Conservation (phyloP, 2,797 vertebrate species). For the Columba guinea region DNA sequence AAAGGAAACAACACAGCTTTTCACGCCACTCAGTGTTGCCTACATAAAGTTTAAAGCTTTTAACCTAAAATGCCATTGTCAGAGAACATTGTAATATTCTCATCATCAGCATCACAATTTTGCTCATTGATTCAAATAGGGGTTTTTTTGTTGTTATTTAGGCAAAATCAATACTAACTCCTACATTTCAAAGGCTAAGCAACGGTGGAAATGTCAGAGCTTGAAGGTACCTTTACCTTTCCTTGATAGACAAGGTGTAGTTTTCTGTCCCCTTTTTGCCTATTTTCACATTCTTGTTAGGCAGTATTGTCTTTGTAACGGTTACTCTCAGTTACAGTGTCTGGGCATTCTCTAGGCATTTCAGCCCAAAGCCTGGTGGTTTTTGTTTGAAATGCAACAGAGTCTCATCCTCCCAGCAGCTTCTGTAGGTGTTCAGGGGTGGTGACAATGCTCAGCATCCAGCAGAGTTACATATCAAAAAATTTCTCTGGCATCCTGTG, state of each 20-base stretch:
- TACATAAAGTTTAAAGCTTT: background rate
- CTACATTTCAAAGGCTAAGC: background rate
- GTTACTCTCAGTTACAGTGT: background rate
- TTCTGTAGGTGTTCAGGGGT: background rate
- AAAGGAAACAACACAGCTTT: too few relatives aligned
- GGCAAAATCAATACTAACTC: background rate
- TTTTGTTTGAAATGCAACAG: background rate
- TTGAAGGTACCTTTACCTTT: background rate
- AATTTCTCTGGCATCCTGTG: background rate
- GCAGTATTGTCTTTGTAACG: background rate
- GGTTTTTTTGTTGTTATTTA: background rate
- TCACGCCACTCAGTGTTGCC: background rate
- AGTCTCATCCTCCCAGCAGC: background rate
- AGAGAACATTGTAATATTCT: background rate
- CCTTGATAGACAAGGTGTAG: background rate
- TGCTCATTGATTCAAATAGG: background rate
- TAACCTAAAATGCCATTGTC: background rate
- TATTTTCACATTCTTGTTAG: background rate
- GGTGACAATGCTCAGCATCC: background rate
- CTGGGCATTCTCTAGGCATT: background rate
- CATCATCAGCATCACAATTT: background rate
- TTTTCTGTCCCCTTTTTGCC: background rate
- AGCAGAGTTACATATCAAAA: background rate
- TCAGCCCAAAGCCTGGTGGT: background rate
- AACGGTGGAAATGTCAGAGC: background rate